phyloP scores from a whole-genome alignment of 2,888 invertebrate genomes.

The Pantelozetes paolii region DNA sequence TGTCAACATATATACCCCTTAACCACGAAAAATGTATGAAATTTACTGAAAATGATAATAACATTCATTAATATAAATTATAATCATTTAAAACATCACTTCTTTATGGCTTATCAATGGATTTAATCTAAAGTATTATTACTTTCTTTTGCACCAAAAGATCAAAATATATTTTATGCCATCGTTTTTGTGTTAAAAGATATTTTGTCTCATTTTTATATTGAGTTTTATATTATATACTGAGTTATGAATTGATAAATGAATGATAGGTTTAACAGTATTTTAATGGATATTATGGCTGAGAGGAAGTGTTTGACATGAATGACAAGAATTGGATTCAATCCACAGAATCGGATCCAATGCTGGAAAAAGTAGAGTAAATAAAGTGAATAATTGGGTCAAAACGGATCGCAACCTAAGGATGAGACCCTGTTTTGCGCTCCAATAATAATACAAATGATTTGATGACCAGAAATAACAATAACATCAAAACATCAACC shows the following conservation, averaged over 20 bases:
- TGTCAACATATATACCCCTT: too few relatives aligned
- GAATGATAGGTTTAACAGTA: neutral
- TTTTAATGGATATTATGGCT: neutral
- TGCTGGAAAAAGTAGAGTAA: neutral
- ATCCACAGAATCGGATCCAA: neutral
- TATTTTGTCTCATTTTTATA: too few relatives aligned
- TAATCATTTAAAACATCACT: too few relatives aligned
- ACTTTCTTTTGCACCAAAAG: too few relatives aligned
- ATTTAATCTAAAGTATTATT: too few relatives aligned
- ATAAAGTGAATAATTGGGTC: conserved; percentile 10
- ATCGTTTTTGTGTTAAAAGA: too few relatives aligned
- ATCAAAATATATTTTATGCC: too few relatives aligned
- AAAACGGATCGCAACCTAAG: neutral
- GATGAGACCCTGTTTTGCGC: conserved; percentile 11
- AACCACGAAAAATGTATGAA: too few relatives aligned
- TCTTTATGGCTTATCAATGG: too few relatives aligned
- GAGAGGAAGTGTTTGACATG: too few relatives aligned
- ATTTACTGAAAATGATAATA: too few relatives aligned
- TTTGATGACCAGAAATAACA: conserved; percentile 16
- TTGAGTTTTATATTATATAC: neutral
- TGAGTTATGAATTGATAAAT: neutral
- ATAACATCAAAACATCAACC: neutral
- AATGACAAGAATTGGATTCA: neutral
- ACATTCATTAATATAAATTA: too few relatives aligned
- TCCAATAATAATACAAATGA: conserved; percentile 14